Evolutionary conservation across 2,888 invertebrate species (phyloP), one percentile per base, ranked within the genome.

Genomic region (Gymnosoma rotundatum): DNA sequence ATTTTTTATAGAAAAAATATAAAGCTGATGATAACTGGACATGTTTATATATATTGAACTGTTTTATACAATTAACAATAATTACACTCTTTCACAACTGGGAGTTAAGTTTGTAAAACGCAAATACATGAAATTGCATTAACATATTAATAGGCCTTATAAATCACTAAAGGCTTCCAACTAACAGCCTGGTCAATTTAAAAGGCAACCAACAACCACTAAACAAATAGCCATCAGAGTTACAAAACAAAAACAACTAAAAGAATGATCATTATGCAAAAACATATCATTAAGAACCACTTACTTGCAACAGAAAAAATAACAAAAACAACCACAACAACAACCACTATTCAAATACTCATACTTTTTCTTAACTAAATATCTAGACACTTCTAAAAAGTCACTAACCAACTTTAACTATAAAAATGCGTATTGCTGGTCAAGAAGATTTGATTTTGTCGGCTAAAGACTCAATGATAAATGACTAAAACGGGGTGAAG

Each of bases 241-340:
- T 20, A 52, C 12, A 16, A 20, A n/a, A 42, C 1, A 6, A 12
- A 14, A 73, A 56, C 50, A 12, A 25, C 42, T 66, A 36, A 60
- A 69, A 50, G 25, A 83, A 58, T 79, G 66, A 76, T 84, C 75
- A 84, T 86, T 90, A 90, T 90, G 91, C 90, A 89, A 90, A 32
- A 91, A 90, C 90, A 89, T 89, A 90, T 89, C 90, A 90, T 91
- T 90, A 90, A 90, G 88, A 89, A 88, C 85, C 90, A 87, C 86
- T 87, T 87, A 84, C 70, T 70, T 38, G 54, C 18, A 50, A 18
- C 9, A 25, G 6, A 60, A 72, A 10, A 36, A n/a, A n/a, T n/a
- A n/a, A 12, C 14, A 52, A 45, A 8, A 36, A 36, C 12, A 50
- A 38, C 38, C 2, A 12, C 10, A 42, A 10, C 10, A 10, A 42